These are phyloP conservation scores for Bungarus multicinctus DNA, from an alignment of 2,113 vertebrate genomes.

Conservation along the genomic window DNA sequence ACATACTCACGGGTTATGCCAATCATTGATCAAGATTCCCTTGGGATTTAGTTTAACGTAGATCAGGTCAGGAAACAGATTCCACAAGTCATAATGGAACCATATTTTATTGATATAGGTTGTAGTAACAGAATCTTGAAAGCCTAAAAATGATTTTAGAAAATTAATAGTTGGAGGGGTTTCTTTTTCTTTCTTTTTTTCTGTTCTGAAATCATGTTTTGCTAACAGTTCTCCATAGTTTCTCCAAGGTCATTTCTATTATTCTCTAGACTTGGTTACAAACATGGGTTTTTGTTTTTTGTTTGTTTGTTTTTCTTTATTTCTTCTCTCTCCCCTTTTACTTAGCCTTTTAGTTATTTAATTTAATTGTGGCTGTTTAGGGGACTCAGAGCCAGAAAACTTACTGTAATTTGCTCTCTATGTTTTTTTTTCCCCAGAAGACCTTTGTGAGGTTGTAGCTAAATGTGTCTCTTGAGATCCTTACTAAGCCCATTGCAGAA, in stretches of 20 bases:
- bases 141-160: neutral
- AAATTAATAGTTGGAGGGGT: neutral
- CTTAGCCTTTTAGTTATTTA: neutral
- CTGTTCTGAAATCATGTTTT: neutral
- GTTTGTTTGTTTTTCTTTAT: neutral
- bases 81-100: neutral
- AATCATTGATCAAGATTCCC: neutral
- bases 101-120: neutral
- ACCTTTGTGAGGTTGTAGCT: neutral
- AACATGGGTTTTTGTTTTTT: neutral
- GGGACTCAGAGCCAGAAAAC: neutral
- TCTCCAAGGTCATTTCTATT: neutral
- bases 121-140: neutral
- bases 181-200: neutral
- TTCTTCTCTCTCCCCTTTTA: neutral
- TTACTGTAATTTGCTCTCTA: neutral
- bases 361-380: neutral
- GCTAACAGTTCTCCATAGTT: neutral
- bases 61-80: neutral
- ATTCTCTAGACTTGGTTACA: neutral
- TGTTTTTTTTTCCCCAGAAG: neutral
- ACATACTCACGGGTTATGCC: neutral
- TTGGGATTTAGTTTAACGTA: neutral
- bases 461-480: neutral
- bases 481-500: neutral